phyloP scores from a whole-genome alignment of 2,888 invertebrate genomes.

The Pristionchus entomophagus region DNA sequence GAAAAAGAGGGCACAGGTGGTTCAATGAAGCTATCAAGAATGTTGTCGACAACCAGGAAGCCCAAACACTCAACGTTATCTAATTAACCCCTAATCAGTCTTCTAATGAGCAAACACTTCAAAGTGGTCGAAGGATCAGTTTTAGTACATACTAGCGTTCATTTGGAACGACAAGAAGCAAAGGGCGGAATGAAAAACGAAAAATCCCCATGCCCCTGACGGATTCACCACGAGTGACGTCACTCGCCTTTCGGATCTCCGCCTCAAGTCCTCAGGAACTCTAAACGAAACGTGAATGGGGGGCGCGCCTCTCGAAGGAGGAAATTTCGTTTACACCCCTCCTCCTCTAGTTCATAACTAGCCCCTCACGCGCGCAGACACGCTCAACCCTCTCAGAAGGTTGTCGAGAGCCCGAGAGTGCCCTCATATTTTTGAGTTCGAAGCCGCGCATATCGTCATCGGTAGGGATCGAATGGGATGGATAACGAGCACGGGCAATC shows the following conservation, averaged over 20 bases:
- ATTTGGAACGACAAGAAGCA: too few species aligned
- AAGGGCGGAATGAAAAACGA: too few species aligned
- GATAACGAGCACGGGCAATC: too few species aligned
- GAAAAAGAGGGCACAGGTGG: conserved; percentile 33
- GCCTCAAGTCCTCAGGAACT: neutral
- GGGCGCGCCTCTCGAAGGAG: neutral
- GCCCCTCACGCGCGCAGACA: neutral
- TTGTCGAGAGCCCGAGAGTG: neutral
- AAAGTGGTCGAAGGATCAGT: too few species aligned
- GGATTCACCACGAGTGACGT: too few species aligned
- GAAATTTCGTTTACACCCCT: conserved; percentile 1
- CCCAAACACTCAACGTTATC: too few species aligned
- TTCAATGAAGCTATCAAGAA: neutral
- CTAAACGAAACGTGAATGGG: conserved; percentile 10
- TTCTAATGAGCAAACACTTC: neutral
- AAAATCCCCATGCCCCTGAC: too few species aligned
- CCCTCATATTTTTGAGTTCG: neutral
- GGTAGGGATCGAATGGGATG: neutral
- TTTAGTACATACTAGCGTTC: too few species aligned
- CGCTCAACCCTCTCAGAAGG: neutral
- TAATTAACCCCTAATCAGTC: too few species aligned
- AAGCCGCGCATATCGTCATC: neutral
- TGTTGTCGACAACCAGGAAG: neutral
- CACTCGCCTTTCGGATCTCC: neutral
- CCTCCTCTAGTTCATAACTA: neutral